These are phyloP conservation scores for Sciaenops ocellatus DNA, from an alignment of 2,797 vertebrate species.

Conservation along the genomic window DNA sequence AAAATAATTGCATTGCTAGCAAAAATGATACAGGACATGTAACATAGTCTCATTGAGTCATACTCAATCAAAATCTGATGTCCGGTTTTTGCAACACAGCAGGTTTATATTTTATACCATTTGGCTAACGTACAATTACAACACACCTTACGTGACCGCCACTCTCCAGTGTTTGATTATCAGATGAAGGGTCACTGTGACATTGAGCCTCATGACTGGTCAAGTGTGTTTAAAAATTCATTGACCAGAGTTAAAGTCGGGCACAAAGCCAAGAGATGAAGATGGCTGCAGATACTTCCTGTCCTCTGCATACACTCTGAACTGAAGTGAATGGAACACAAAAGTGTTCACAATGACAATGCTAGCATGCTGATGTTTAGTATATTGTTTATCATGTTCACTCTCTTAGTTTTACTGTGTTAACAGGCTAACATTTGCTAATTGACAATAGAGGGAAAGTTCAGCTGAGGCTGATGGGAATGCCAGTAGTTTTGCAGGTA, in stretches of 20 bases:
- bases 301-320: conserved; percentile 4
- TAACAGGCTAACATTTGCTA: not conserved
- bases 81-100: conserved; percentile 9
- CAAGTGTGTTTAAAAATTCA: conserved; percentile 54
- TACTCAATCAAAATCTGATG: conserved; percentile 16
- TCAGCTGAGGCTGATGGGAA: not conserved
- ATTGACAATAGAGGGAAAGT: not conserved
- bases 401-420: not conserved
- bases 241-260: conserved; percentile 27
- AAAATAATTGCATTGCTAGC: conserved; percentile 16
- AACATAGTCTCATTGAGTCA: conserved; percentile 11
- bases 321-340: not conserved
- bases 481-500: not conserved
- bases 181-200: conserved; percentile 42
- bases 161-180: conserved; percentile 52
- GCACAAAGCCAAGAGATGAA: conserved; percentile 42
- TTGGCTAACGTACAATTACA: conserved; percentile 32
- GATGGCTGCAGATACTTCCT: conserved; percentile 19
- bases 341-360: not conserved
- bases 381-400: not conserved
- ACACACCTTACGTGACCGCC: conserved; percentile 10
- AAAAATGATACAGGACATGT: not conserved
- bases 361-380: not conserved
- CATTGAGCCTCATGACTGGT: conserved; percentile 44
- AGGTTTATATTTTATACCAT: conserved; percentile 25